Evolutionary conservation across 2,113 vertebrate genomes (phyloP).

Genomic region (Tragelaphus scriptus): DNA sequence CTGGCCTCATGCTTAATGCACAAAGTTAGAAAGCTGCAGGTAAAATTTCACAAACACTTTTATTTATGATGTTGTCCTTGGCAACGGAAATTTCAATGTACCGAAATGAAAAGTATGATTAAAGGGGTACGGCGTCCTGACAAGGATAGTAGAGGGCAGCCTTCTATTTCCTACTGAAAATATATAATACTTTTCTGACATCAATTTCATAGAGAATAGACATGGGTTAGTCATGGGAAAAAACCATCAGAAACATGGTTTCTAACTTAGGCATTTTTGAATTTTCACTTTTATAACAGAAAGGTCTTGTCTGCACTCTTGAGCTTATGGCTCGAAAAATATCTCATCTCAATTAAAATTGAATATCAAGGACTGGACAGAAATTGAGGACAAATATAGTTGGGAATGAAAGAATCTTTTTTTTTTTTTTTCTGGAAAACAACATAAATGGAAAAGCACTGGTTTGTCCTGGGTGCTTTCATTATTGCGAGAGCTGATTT

Average conservation of each 20-base stretch:
- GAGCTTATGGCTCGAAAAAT: constrained; percentile 45
- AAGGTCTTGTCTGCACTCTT: constrained; percentile 47
- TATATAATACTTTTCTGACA: constrained; percentile 93
- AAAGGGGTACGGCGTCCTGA: constrained; percentile 88
- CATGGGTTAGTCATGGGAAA: constrained; percentile 84
- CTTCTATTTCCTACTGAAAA: constrained; percentile 90
- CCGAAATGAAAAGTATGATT: constrained; percentile 99
- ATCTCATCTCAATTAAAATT: constrained; percentile 32
- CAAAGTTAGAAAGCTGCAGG: constrained; percentile 90
- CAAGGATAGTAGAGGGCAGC: constrained; percentile 88
- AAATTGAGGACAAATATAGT: neutral
- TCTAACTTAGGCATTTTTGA: constrained; percentile 75
- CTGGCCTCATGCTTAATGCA: constrained; percentile 86
- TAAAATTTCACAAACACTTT: constrained; percentile 93
- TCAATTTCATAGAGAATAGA: constrained; percentile 91
- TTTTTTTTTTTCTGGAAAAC: constrained; percentile 23
- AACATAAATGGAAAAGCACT: neutral
- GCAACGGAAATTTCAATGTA: constrained; percentile 96
- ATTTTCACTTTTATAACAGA: constrained; percentile 71
- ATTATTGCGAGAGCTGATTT: neutral
- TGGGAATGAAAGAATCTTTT: neutral
- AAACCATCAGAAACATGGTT: constrained; percentile 77
- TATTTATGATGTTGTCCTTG: constrained; percentile 99
- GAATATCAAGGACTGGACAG: constrained; percentile 37
- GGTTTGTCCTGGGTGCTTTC: neutral